phyloP scores from a whole-genome alignment of 2,113 vertebrate species.

The Australoheros scitulus region DNA sequence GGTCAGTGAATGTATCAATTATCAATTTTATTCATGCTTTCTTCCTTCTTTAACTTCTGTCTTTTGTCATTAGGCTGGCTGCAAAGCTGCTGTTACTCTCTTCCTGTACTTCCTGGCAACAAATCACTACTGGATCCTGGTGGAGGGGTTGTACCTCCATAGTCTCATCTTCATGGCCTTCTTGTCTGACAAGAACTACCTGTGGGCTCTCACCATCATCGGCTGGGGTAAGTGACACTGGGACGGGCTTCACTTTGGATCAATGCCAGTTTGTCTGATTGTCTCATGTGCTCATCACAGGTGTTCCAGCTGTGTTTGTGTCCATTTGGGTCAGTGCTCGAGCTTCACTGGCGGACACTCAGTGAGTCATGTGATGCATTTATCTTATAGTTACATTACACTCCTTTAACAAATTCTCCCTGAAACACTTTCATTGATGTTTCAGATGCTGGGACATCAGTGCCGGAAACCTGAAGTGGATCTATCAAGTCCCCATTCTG shows the following conservation, averaged over 20 bases:
- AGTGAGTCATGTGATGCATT: conserved; percentile 73
- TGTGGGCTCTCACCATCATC: conserved; percentile 89
- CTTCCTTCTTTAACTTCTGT: background rate
- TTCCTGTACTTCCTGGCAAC: conserved; percentile 94
- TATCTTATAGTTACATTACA: background rate
- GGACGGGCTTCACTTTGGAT: background rate
- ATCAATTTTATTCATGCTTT: background rate
- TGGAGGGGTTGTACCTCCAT: conserved; percentile 92
- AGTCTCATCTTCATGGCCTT: conserved; percentile 96
- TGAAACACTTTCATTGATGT: background rate
- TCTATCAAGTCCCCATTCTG: conserved; percentile 86
- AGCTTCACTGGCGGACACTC: conserved; percentile 84
- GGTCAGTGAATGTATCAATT: background rate
- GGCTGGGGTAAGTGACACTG: conserved; percentile 86
- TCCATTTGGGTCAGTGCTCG: conserved; percentile 85
- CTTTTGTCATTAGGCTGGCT: conserved; percentile 82
- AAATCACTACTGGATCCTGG: conserved; percentile 94
- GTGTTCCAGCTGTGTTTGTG: conserved; percentile 85
- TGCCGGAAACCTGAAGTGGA: conserved; percentile 86
- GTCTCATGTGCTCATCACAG: conserved; percentile 55
- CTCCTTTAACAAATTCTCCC: background rate
- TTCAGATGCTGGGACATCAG: conserved; percentile 86
- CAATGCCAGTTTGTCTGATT: background rate
- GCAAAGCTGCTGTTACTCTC: conserved; percentile 89
- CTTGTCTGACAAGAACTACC: conserved; percentile 88